phyloP scores from a whole-genome alignment of 2,113 vertebrate genomes.

The Microcebus tavaratra region DNA sequence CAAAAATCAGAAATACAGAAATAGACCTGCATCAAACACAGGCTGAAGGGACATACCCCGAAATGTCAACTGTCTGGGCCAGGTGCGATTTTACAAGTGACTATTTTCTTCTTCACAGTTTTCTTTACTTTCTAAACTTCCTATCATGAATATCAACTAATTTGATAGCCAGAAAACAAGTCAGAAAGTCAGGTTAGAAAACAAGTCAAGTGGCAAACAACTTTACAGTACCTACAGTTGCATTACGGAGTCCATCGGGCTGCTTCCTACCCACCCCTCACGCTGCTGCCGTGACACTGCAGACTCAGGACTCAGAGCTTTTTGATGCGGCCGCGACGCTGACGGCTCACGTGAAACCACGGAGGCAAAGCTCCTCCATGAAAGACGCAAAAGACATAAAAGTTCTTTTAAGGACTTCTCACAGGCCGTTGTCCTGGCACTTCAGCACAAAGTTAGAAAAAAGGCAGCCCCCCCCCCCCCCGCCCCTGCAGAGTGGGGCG shows the following conservation, averaged over 20 bases:
- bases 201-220: background rate
- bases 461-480: no score
- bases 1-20: background rate
- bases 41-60: background rate
- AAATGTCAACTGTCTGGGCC: fast-evolving
- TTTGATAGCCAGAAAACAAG: background rate
- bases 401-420: background rate
- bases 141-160: background rate
- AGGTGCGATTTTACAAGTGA: background rate
- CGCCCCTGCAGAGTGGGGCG: background rate
- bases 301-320: fast-evolving
- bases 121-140: background rate
- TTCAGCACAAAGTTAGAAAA: background rate
- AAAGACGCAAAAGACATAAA: background rate
- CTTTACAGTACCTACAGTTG: background rate
- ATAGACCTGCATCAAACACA: fast-evolving
- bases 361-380: no score
- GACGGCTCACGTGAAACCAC: background rate
- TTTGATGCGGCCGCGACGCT: background rate
- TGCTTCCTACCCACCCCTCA: background rate
- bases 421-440: background rate
- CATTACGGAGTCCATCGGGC: background rate
- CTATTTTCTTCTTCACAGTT: background rate
- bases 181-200: background rate
- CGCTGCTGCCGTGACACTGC: fast-evolving